Evolutionary conservation across 1,140 invertebrate genomes (phyloP), one percentile per base, ranked within the genome.

Genomic region (Lysiphlebus fabarum): DNA sequence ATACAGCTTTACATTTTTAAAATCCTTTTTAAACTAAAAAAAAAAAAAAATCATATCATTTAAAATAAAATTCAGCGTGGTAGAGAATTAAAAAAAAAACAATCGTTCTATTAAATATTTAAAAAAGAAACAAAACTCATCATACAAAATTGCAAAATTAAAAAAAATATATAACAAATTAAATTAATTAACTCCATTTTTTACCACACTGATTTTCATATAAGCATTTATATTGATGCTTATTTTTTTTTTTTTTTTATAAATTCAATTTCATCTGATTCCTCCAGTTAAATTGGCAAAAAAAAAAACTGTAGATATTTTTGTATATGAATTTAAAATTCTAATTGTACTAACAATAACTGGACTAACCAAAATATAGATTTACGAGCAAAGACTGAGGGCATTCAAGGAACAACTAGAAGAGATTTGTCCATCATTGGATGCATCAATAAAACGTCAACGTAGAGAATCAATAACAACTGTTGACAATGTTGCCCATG

Each of bases 391-490:
- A 70, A 83, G 87, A 70, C 87, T 96, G 73, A 87, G 91, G 77
- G 88, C 90, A 61, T 99, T 93, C 81, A 85, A 88, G 65, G 93
- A 96, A 69, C 90, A 87, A 79, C 80, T 96, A 70, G 90, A 93
- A 73, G 91, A 93, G 65, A 84, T 90, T 34, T 92, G 93, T 71
- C 92, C 91, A 5, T 90, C 88, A 61, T 74, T 92, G 67, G 90
- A 92, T 77, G 86, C 82, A 14, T 81, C 78, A 33, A 73, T 81
- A 8, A 77, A 78, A 58, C 71, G 70, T 64, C 74, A 73, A 58
- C 65, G 70, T 64, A 67, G 67, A 65, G 75, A 81, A 71, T 71
- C 70, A 70, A 14, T 77, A 70, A 59, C 76, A 4, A 80, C 81
- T 6, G 90, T 92, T 17, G 93, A 96, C 65, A 81, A 85, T 49